phyloP scores from a whole-genome alignment of 2,113 vertebrate genomes.

The Chelonoidis abingdonii region DNA sequence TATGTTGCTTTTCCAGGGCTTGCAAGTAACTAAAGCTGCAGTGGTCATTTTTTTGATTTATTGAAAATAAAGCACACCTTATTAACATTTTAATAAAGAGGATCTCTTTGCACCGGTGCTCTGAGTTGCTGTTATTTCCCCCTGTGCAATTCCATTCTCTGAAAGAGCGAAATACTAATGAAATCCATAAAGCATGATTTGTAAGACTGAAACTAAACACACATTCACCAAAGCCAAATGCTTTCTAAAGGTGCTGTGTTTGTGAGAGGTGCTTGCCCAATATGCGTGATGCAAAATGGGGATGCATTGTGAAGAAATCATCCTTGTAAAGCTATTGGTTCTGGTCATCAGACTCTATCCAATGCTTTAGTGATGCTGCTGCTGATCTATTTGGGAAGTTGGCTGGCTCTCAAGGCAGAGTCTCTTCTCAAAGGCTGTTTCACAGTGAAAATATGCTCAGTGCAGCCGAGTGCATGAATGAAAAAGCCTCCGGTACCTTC shows the following conservation, averaged over 20 bases:
- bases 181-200: slow-evolving; percentile 68
- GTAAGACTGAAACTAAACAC: slow-evolving; percentile 71
- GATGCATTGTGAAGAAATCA: slow-evolving; percentile 86
- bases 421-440: slow-evolving; percentile 89
- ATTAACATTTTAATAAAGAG: slow-evolving; percentile 82
- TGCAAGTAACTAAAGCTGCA: slow-evolving; percentile 51
- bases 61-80: slow-evolving; percentile 77
- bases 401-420: slow-evolving; percentile 90
- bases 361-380: slow-evolving; percentile 93
- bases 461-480: slow-evolving; percentile 89
- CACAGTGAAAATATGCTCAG: slow-evolving; percentile 99
- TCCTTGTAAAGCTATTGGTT: slow-evolving; percentile 97
- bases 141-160: slow-evolving; percentile 55
- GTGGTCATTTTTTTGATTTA: slow-evolving; percentile 70
- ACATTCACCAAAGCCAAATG: slow-evolving; percentile 62
- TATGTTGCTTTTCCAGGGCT: background rate
- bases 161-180: slow-evolving; percentile 37
- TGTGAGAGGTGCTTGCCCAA: slow-evolving; percentile 68
- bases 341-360: slow-evolving; percentile 92
- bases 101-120: slow-evolving; percentile 55
- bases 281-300: slow-evolving; percentile 82
- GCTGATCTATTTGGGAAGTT: slow-evolving; percentile 98
- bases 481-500: slow-evolving; percentile 87
- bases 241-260: slow-evolving; percentile 71
- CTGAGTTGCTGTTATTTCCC: slow-evolving; percentile 51